Base-by-base conservation (phyloP, 2,797 vertebrate species). In the Enteromius unitaeniatus region DNA sequence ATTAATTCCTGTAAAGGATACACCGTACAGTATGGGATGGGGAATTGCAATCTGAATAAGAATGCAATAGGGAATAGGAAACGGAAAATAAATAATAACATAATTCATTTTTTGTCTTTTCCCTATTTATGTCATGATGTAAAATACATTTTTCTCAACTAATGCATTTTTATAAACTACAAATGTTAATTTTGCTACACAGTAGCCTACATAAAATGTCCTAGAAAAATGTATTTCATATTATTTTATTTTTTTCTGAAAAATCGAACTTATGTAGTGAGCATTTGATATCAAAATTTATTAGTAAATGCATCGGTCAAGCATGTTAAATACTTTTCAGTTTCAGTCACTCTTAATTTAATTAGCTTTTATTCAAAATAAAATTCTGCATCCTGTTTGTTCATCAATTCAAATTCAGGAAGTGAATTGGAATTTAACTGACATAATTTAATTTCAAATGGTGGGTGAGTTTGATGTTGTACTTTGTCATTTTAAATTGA, bases 401-500 rank as follows among this genome's bases (percentile, higher is more conserved):
- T 10, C 23, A 47, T 47, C n/a, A 28, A 2, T 51, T 49, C 7
- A 73, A 73, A 49, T 51, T 53, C 17, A 21, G 28, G 21, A 67
- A 51, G 21, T 21, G 17, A 42, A 13, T 26, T 64, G 17, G 37
- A 47, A 72, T 47, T 70, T 40, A 69, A 55, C 42, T 72, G 19
- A 13, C 31, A 40, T 60, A 31, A 53, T 86, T 84, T 64, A 55
- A 26, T 65, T 49, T 78, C 1, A 40, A 74, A 58, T 58, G 51
- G 11, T 19, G 23, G 23, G 5, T 13, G 60, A 28, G n/a, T 64
- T 64, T 64, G 23, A 64, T 64, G 60, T 64, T 13, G 26, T 31
- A 64, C 26, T 64, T 64, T 15, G 45, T 47, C 45, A 47, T 47
- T 47, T 47, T 47, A 47, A 14, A 47, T 47, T 47, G 45, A 78